Evolutionary conservation across 2,113 vertebrate species (phyloP).

Genomic region (Colius striatus): DNA sequence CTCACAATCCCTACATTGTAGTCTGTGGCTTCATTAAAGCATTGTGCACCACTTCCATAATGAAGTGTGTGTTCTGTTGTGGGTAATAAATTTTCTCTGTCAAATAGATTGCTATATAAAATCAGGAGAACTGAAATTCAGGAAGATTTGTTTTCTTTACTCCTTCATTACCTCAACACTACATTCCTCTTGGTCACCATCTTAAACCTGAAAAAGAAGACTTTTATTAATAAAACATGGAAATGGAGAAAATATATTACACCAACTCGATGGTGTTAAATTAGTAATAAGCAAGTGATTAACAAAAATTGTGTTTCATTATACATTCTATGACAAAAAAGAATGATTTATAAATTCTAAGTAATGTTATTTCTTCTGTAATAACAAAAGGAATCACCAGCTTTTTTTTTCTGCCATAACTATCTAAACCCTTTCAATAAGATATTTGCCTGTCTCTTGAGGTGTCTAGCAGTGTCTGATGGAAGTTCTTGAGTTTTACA

Average conservation of each 20-base stretch:
- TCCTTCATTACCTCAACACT: background rate
- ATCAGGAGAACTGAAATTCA: background rate
- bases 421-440: conserved; percentile 21
- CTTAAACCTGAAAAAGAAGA: background rate
- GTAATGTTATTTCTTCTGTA: conserved; percentile 56
- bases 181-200: background rate
- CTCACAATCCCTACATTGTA: background rate
- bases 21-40: background rate
- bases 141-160: background rate
- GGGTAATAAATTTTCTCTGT: background rate
- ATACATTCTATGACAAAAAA: conserved; percentile 38
- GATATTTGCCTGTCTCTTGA: background rate
- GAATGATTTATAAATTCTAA: conserved; percentile 59
- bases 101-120: background rate
- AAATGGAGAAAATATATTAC: conserved; percentile 27
- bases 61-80: background rate
- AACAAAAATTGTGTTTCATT: conserved; percentile 58
- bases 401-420: conserved; percentile 20
- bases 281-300: conserved; percentile 55
- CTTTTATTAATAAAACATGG: conserved; percentile 4
- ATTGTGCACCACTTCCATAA: rapidly evolving
- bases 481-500: background rate
- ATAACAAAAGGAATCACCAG: conserved; percentile 43
- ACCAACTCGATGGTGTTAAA: background rate
- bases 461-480: background rate